Evolutionary conservation across 2,113 vertebrate species (phyloP).

Genomic region (Origma solitaria): DNA sequence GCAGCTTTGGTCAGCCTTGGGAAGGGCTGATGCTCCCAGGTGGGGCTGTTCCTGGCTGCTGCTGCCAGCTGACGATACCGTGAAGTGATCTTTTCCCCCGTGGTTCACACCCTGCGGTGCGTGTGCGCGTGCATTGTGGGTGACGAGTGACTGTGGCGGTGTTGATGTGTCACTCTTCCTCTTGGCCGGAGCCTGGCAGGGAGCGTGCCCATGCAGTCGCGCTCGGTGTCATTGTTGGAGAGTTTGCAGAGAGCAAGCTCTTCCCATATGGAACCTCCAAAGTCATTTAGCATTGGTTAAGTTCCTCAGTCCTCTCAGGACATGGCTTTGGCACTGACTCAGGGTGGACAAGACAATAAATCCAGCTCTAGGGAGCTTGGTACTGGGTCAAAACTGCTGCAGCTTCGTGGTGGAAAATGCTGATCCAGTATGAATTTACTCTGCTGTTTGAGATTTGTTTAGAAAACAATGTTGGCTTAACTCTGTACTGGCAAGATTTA

Average conservation of each 20-base stretch:
- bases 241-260: neutral
- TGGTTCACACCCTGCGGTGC: neutral
- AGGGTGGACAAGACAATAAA: conserved; percentile 44
- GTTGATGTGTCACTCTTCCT: neutral
- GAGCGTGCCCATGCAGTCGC: neutral
- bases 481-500: conserved; percentile 40
- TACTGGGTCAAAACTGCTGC: conserved; percentile 34
- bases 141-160: neutral
- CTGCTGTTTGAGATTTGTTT: conserved; percentile 43
- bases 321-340: conserved; percentile 16
- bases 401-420: neutral
- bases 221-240: neutral
- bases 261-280: neutral
- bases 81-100: neutral
- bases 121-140: rapidly evolving
- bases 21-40: neutral
- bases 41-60: neutral
- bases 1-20: neutral
- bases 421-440: conserved; percentile 31
- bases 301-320: conserved; percentile 9
- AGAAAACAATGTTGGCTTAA: conserved; percentile 54
- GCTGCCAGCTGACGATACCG: neutral
- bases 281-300: conserved; percentile 22
- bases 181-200: neutral
- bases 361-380: conserved; percentile 30